Evolutionary conservation across 1,140 invertebrate species (phyloP).

Genomic region (Myzus persicae): DNA sequence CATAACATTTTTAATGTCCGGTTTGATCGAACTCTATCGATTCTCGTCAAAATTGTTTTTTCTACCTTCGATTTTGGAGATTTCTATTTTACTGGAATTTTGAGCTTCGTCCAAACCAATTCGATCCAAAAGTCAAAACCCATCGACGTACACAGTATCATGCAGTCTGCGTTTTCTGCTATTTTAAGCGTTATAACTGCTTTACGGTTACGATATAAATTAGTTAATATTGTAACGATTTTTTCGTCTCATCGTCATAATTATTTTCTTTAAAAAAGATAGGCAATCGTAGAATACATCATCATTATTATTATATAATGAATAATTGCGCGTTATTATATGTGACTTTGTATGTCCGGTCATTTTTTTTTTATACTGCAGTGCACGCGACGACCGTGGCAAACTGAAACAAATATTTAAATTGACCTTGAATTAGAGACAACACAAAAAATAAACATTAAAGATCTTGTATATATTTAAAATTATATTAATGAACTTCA

Average conservation of each 20-base stretch:
- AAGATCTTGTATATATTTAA: background rate
- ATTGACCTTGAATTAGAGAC: background rate
- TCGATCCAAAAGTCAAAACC: too few species aligned
- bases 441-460: background rate
- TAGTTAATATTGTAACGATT: background rate
- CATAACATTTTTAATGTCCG: background rate
- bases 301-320: background rate
- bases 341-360: background rate
- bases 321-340: background rate
- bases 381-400: background rate
- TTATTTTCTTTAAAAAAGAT: background rate
- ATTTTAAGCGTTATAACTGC: background rate
- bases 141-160: too few species aligned
- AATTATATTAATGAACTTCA: constrained; percentile 2
- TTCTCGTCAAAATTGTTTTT: background rate
- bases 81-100: background rate
- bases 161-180: background rate
- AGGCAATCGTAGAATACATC: background rate
- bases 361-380: background rate
- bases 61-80: background rate
- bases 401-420: background rate
- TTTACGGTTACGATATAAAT: background rate
- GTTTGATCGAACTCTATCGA: too few species aligned
- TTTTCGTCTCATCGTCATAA: background rate
- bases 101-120: background rate